Conservation (phyloP, 2,888 invertebrate species). For the Alentia gelatinosa region DNA sequence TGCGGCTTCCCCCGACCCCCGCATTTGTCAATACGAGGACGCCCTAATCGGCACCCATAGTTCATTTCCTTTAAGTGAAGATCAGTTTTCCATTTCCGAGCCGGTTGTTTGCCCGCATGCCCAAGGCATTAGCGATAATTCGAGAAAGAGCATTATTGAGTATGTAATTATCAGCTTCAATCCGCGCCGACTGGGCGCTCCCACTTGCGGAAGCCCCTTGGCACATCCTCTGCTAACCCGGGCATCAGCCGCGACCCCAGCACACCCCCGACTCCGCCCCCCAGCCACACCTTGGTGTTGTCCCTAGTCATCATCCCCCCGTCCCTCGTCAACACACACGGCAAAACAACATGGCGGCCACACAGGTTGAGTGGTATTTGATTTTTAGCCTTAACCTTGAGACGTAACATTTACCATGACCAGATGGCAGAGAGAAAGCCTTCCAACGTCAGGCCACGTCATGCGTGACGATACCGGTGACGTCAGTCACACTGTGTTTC, state of each 20-base stretch:
- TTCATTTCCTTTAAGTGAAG: conserved; percentile 45
- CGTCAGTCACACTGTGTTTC: background rate
- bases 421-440: background rate
- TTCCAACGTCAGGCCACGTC: background rate
- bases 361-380: background rate
- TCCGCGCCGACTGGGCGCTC: background rate
- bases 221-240: background rate
- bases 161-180: conserved; percentile 42
- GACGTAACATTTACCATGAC: background rate
- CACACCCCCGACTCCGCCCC: background rate
- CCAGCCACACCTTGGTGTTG: background rate
- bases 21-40: conserved; percentile 47
- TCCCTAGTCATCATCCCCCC: background rate
- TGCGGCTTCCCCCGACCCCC: conserved; percentile 9
- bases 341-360: background rate
- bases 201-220: background rate
- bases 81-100: conserved; percentile 49
- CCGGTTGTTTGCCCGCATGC: background rate
- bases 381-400: background rate
- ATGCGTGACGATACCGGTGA: too few relatives aligned
- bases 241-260: background rate
- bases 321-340: too few relatives aligned
- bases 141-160: conserved; percentile 24
- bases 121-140: background rate
- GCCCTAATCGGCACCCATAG: conserved; percentile 27